Percentiles rank a stretch among this genome's conserved stretches.
These are phyloP conservation scores for human (Homo sapiens) DNA, from an alignment of 2,113 vertebrate genomes.

Conservation along the genomic window DNA sequence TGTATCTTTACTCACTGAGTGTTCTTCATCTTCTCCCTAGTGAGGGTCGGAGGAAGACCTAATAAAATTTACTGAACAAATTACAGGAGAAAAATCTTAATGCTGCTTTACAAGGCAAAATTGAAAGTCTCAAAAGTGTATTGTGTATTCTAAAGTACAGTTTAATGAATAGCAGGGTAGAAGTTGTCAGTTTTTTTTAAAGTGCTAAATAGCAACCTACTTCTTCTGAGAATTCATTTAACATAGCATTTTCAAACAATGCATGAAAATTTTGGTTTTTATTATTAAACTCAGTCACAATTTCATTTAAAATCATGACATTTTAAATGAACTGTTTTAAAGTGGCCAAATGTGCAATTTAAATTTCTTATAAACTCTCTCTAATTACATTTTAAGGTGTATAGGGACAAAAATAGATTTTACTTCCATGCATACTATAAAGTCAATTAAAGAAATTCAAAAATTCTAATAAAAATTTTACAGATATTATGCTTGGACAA, in stretches of 20 bases:
- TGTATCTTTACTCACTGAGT: background rate
- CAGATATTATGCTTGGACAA: background rate
- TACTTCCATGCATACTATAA: constrained; percentile 29
- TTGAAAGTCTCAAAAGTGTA: constrained; percentile 12
- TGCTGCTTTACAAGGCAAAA: constrained; percentile 12
- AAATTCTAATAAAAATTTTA: constrained; percentile 23
- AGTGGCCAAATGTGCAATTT: constrained; percentile 28
- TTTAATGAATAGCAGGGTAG: background rate
- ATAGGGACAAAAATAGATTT: constrained; percentile 37
- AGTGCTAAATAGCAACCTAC: background rate
- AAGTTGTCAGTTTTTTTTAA: constrained; percentile 22
- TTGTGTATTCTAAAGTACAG: background rate
- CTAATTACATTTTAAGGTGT: constrained; percentile 43
- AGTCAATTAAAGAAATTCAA: constrained; percentile 43
- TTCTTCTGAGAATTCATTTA: constrained; percentile 41
- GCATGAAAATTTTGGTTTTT: constrained; percentile 29
- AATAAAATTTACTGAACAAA: background rate
- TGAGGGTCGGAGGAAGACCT: background rate
- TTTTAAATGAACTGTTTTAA: constrained; percentile 31
- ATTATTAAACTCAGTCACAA: constrained; percentile 31
- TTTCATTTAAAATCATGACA: constrained; percentile 48
- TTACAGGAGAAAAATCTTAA: constrained; percentile 1
- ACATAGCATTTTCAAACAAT: background rate
- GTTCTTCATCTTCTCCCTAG: background rate
- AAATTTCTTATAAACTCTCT: constrained; percentile 48